A percentile compares a stretch with the other conserved stretches of the same genome.
These are phyloP conservation scores for Nycticorax nycticorax DNA, from an alignment of 2,113 vertebrate species.

Conservation along the genomic window DNA sequence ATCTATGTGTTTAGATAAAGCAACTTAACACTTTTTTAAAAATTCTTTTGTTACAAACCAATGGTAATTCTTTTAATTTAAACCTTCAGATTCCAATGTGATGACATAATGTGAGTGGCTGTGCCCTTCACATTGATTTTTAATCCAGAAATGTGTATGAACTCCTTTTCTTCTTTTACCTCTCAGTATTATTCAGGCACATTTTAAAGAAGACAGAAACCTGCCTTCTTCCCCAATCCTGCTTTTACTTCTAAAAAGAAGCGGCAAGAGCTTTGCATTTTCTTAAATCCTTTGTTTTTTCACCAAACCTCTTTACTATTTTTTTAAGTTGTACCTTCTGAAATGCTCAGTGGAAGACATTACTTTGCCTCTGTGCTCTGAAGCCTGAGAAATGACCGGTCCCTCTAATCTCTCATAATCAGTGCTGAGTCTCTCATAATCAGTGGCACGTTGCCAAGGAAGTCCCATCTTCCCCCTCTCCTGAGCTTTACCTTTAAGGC, in stretches of 20 bases:
- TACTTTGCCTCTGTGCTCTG: neutral
- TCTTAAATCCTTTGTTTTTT: neutral
- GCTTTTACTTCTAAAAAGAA: neutral
- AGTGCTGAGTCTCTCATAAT: fast-evolving
- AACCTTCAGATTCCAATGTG: neutral
- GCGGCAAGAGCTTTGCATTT: neutral
- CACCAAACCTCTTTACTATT: neutral
- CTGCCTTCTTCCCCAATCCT: neutral
- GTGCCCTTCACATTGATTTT: neutral
- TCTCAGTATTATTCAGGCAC: neutral
- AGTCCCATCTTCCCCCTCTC: neutral
- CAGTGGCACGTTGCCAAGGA: neutral
- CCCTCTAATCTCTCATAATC: neutral
- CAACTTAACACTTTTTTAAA: neutral
- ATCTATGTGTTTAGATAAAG: neutral
- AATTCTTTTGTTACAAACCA: neutral
- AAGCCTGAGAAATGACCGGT: neutral
- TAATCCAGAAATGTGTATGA: neutral
- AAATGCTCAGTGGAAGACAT: neutral
- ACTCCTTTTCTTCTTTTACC: neutral
- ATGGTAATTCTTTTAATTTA: neutral
- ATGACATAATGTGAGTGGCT: neutral
- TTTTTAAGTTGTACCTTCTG: neutral
- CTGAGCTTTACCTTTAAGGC: neutral
- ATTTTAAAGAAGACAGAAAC: neutral